Base-by-base conservation (phyloP, 2,888 invertebrate species). In the Polydrusus pterygomalis region DNA sequence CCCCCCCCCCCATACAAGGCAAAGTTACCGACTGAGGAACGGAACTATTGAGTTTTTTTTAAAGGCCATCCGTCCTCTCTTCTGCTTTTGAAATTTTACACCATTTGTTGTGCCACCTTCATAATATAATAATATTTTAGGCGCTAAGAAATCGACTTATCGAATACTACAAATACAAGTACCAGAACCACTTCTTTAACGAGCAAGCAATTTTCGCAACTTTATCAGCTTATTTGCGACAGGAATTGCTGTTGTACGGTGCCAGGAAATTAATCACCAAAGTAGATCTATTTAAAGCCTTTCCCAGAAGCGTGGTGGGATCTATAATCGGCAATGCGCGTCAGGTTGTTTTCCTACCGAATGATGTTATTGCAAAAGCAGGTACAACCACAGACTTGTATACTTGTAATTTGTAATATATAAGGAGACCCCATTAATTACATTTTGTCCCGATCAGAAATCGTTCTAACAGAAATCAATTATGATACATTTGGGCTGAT, bases 111-210 rank as follows among this genome's bases (percentile, higher is more conserved):
- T n/a, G n/a, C n/a, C n/a, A n/a, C n/a, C n/a, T n/a, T n/a, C n/a
- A n/a, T n/a, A n/a, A n/a, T n/a, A n/a, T n/a, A n/a, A n/a, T 34
- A 34, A 34, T 34, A 10, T 70, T 65, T 47, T 47, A 75, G 75
- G 43, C 30, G 9, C 81, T 91, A 15, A 87, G 88, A 80, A 83
- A 87, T 43, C 87, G 89, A 7, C 84, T 91, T 8, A 81, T 87
- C 5, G 85, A 85, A 8, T 90, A 89, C 81, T 91, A 90, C 80
- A 86, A 88, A 65, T 89, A 89, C 82, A 87, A 87, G 64, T 91
- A 88, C 80, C 89, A 89, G 78, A 88, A 88, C 71, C 85, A 86
- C 40, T 91, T 89, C 79, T 91, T 89, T 82, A 88, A 89, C 79
- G 91, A 91, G 75, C 85, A 87, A 0, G 83, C 80, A 13, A 82